Evolutionary conservation across 2,797 vertebrate genomes (phyloP).

Genomic region (Eulemur rubriventer): DNA sequence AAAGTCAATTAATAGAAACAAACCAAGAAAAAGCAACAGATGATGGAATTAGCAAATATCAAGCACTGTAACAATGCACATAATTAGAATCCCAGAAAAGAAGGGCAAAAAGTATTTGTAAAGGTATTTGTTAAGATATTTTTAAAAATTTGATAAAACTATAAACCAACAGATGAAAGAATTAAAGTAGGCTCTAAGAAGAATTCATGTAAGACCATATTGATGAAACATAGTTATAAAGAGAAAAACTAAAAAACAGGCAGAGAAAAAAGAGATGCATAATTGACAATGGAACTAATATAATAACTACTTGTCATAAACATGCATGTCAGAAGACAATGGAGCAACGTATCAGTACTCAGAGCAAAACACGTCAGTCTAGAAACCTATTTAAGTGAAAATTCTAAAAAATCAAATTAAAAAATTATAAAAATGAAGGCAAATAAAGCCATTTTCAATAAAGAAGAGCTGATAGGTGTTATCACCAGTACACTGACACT

Average conservation of each 20-base stretch:
- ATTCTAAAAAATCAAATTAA: not conserved
- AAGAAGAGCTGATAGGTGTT: not conserved
- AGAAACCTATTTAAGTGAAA: not conserved
- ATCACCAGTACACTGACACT: not conserved
- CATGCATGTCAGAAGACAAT: not conserved
- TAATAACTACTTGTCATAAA: not conserved
- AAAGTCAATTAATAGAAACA: not conserved
- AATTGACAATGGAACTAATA: not conserved
- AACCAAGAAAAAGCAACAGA: not conserved
- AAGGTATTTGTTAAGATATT: not conserved
- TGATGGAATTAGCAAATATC: not conserved
- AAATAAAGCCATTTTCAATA: not conserved
- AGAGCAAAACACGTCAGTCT: not conserved
- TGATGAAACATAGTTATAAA: not conserved
- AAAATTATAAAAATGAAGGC: not conserved
- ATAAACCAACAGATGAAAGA: not conserved
- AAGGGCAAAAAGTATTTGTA: not conserved
- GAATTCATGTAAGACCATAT: not conserved
- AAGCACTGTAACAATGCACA: not conserved
- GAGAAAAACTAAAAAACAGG: not conserved
- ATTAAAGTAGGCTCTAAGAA: not conserved
- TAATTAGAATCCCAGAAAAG: not conserved
- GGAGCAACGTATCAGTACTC: not conserved
- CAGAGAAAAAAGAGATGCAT: not conserved
- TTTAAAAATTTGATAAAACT: not conserved